Percentiles rank a stretch among this genome's conserved stretches.
Conservation (phyloP, 2,113 vertebrate species). For the Misgurnus mizolepis region DNA sequence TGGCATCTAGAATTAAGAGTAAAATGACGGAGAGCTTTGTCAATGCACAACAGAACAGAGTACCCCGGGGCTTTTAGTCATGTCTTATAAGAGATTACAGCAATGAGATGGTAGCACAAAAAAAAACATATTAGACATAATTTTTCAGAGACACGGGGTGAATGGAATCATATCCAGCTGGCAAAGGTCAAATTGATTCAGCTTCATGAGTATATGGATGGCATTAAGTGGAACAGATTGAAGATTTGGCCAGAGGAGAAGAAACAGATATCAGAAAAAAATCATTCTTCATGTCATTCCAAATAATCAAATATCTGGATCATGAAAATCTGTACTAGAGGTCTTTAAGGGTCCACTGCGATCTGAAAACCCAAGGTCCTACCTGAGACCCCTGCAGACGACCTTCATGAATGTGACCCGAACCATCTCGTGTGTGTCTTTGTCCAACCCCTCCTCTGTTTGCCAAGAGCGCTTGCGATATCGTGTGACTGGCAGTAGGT, state of each 20-base stretch:
- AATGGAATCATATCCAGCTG: slow-evolving; percentile 35
- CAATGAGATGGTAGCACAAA: slow-evolving; percentile 19
- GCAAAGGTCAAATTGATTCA: slow-evolving; percentile 16
- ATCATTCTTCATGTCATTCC: neutral
- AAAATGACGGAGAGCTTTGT: slow-evolving; percentile 12
- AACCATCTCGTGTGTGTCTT: too few relatives aligned
- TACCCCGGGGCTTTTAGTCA: neutral
- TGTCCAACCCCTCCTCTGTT: too few relatives aligned
- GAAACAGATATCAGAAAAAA: neutral
- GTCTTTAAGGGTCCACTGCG: neutral
- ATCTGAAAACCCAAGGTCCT: neutral
- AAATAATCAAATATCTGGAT: too few relatives aligned
- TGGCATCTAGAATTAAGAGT: neutral
- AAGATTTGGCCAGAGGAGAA: slow-evolving; percentile 18
- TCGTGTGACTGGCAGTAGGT: too few relatives aligned
- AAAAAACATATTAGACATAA: slow-evolving; percentile 16
- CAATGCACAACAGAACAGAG: slow-evolving; percentile 4
- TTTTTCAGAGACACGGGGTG: slow-evolving; percentile 26
- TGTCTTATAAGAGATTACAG: slow-evolving; percentile 14
- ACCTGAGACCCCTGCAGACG: neutral
- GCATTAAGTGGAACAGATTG: slow-evolving; percentile 31
- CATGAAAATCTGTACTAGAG: neutral
- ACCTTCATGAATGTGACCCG: neutral
- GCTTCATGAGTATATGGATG: slow-evolving; percentile 7
- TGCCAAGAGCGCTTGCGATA: too few relatives aligned